Evolutionary conservation across 2,797 vertebrate genomes (phyloP).

Genomic region (Myotis daubentonii): DNA sequence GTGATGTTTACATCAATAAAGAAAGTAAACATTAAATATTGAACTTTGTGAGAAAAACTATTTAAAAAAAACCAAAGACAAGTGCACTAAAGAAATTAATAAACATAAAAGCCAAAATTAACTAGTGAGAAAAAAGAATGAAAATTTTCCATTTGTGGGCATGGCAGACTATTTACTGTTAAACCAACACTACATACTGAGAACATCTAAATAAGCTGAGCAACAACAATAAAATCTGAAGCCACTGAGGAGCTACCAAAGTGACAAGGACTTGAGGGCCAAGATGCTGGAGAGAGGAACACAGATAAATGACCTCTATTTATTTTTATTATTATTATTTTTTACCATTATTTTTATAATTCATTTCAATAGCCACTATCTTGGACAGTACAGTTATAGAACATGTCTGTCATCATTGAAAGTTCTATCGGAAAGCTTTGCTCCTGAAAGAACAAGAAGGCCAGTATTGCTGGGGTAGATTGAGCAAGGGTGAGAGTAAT

Average conservation of each 20-base stretch:
- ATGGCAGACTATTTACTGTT: not conserved
- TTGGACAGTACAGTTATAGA: not conserved
- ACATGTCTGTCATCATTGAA: not conserved
- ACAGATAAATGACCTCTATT: not conserved
- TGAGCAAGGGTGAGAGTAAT: not conserved
- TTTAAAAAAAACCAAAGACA: not conserved
- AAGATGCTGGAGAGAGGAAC: not conserved
- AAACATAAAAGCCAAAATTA: conserved; percentile 4
- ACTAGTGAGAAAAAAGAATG: conserved; percentile 13
- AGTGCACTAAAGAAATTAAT: not conserved
- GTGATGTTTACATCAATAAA: not conserved
- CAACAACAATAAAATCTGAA: not conserved
- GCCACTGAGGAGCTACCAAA: not conserved
- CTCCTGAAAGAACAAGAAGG: not conserved
- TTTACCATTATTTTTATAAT: not conserved
- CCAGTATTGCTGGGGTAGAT: not conserved
- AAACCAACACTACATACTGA: not conserved
- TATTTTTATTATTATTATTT: not conserved
- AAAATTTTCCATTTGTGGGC: not conserved
- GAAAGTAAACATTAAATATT: conserved; percentile 22
- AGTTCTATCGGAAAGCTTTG: not conserved
- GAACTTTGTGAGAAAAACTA: not conserved
- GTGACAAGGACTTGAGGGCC: not conserved
- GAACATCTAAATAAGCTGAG: not conserved
- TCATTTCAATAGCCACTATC: not conserved